These are phyloP conservation scores for Plagodis pulveraria DNA, from an alignment of 2,888 invertebrate species.

Conservation along the genomic window DNA sequence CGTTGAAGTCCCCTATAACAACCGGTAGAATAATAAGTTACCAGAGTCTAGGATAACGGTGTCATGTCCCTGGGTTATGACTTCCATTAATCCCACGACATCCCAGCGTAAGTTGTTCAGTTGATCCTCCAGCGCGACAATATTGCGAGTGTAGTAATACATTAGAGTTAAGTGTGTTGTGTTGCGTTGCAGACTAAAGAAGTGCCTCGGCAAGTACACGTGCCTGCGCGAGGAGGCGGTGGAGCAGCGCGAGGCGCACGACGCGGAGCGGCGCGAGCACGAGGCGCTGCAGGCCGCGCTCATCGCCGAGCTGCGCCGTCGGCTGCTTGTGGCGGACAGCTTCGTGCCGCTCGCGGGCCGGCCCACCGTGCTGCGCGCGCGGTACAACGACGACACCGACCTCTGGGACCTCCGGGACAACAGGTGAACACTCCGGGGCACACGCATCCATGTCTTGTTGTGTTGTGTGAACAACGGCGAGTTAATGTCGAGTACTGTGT, in stretches of 20 bases:
- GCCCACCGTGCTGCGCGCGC: constrained; percentile 82
- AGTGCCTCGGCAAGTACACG: constrained; percentile 93
- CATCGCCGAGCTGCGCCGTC: constrained; percentile 94
- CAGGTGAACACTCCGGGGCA: constrained; percentile 39
- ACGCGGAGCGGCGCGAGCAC: constrained; percentile 95
- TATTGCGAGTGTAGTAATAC: no score
- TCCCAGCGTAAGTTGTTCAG: no score
- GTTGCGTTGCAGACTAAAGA: constrained; percentile 91
- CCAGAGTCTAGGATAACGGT: no score
- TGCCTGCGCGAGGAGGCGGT: constrained; percentile 79
- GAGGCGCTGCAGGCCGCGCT: constrained; percentile 94
- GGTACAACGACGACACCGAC: constrained; percentile 79
- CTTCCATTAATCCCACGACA: no score
- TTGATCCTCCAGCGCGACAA: no score
- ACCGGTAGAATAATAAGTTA: no score
- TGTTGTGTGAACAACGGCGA: no score
- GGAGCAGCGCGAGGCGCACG: constrained; percentile 91
- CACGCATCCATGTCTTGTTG: no score
- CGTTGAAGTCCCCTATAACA: no score
- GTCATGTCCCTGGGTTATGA: no score
- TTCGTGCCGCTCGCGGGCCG: constrained; percentile 89
- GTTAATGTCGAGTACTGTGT: no score
- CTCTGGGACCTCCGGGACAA: constrained; percentile 61
- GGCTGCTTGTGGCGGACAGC: constrained; percentile 94
- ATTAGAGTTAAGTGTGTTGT: no score